Evolutionary conservation across 2,113 vertebrate genomes (phyloP), one percentile per base, ranked within the genome.

Genomic region (Syngnathus scovelli): DNA sequence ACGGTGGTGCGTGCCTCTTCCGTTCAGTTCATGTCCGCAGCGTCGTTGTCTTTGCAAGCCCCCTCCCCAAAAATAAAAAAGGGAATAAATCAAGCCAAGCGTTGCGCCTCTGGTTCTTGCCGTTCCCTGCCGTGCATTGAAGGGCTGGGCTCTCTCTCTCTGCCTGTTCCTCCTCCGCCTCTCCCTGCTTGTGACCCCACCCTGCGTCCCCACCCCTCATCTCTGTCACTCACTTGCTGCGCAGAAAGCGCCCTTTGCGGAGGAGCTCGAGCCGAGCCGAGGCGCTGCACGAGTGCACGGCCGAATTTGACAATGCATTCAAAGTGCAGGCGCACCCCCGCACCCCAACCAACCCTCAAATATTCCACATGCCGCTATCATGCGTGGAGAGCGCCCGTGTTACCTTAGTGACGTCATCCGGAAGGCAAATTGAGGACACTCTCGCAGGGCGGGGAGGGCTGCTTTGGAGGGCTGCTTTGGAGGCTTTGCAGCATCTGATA

Each of bases 201-300:
- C 92, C 92, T 91, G 90, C 90, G 91, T 91, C 92, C 86, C 92
- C 92, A 92, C 92, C 92, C 90, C 92, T 91, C 89, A 88, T 86
- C 90, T 83, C 85, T 83, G 89, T 90, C 91, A 90, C 85, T 85
- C 86, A 86, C 80, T 78, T 80, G 85, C 86, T 83, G 76, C 80
- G 83, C 82, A 87, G 87, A 58, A 33, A 58, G 55, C 11, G 52
- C 52, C 79, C 76, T 70, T 82, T 80, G 86, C 79, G 72, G 80
- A 79, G 73, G 70, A 78, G 74, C 68, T 7, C 18, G 66, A 68
- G 75, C 69, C 59, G 79, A 54, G 68, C 68, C 65, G 79, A 54
- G 68, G 66, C 65, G 68, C 78, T 44, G 70, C 65, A 59, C 41
- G 49, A 59, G 4, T 62, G 61, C 70, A 70, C 41, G 23, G 11